Evolutionary conservation across 1,140 invertebrate species (phyloP).

Genomic region (Drosophila sproati): DNA sequence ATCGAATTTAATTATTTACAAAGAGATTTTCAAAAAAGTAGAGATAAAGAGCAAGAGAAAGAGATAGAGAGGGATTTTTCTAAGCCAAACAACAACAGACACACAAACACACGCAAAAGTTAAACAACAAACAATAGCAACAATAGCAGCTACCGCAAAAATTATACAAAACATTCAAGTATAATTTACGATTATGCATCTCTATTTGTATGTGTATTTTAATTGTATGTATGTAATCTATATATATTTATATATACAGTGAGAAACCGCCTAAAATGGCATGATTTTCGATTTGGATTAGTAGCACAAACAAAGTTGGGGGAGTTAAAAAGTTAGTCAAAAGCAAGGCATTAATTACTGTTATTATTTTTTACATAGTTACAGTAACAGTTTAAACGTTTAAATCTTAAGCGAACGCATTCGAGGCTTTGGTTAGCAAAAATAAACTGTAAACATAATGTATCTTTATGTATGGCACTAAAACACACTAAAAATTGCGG

Average conservation of each 20-base stretch:
- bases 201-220: constrained; percentile 8
- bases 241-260: constrained; percentile 21
- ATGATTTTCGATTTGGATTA: constrained; percentile 41
- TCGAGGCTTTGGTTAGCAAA: constrained; percentile 29
- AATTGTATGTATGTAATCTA: constrained; percentile 5
- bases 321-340: constrained; percentile 42
- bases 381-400: constrained; percentile 25
- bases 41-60: constrained; percentile 20
- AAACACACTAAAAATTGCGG: constrained; percentile 3
- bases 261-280: constrained; percentile 22
- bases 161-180: constrained; percentile 48
- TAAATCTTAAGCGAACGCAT: constrained; percentile 39
- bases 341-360: constrained; percentile 42
- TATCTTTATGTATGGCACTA: constrained; percentile 15
- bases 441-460: background rate
- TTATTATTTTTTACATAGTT: constrained; percentile 31
- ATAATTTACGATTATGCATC: constrained; percentile 11
- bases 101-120: constrained; percentile 37
- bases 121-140: constrained; percentile 42
- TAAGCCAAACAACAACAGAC: constrained; percentile 40
- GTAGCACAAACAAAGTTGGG: constrained; percentile 34
- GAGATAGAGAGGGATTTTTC: constrained; percentile 20
- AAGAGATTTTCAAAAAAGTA: constrained; percentile 25
- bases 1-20: constrained; percentile 44
- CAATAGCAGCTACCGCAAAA: constrained; percentile 57